Base-by-base conservation (phyloP, 1,140 invertebrate genomes). In the Bombus polaris region DNA sequence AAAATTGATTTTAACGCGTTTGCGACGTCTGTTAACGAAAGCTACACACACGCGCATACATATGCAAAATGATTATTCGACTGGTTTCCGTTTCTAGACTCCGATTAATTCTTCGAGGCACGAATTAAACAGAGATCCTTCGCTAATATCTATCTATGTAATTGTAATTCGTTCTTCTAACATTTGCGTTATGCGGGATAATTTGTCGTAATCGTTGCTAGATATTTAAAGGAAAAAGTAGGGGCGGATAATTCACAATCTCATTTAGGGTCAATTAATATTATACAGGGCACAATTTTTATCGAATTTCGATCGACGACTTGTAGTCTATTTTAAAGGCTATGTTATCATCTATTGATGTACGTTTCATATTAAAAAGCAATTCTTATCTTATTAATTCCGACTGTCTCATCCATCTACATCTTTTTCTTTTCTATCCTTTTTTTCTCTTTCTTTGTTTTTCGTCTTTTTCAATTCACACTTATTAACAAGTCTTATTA, bases 271-370 rank as follows among this genome's bases (percentile, higher is more conserved):
- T 90, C 85, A 89, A 90, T 89, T 87, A 79, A 90, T 57, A 35
- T 86, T 88, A 25, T 80, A 76, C 68, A 81, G 88, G 81, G 88
- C 85, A 87, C 89, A 90, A 90, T 90, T 89, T 89, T 81, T 66
- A 78, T 87, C 57, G 62, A 77, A 81, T 53, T 70, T 86, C 72
- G 77, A 75, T 82, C 65, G 74, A 79, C 42, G 25, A 88, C 42
- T 44, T 65, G 59, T 85, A 81, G 59, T 74, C 78, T 47, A 39
- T 81, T 74, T 53, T 83, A 73, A 42, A 62, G 39, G 57, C 74
- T 84, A 79, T 47, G 66, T 84, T 84, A 84, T 2, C 75, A 84
- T 84, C 76, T 79, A 72, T 70, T 79, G 59, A 83, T 83, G 81
- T 83, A 83, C 44, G 37, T 53, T 77, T 77, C 81, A 18, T 44